Percentiles rank a stretch among this genome's conserved stretches.
These are phyloP conservation scores for Rhaphigaster nebulosa DNA, from an alignment of 2,888 invertebrate genomes.

Conservation along the genomic window DNA sequence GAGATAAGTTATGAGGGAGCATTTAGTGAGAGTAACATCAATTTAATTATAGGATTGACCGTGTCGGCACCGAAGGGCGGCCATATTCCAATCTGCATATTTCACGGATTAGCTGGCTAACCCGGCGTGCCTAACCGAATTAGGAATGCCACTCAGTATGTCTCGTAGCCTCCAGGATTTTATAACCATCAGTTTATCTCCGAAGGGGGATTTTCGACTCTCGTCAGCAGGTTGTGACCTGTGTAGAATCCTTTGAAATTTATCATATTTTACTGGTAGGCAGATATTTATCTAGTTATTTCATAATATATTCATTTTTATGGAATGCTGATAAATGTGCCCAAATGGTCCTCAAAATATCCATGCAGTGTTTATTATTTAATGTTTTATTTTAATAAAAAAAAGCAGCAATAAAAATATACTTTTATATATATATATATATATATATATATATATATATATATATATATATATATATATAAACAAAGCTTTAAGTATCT, in stretches of 20 bases:
- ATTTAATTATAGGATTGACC: slow-evolving; percentile 45
- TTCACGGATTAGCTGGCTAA: slow-evolving; percentile 54
- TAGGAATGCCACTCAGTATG: not conserved
- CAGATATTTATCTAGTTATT: not conserved
- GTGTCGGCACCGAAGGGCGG: slow-evolving; percentile 1
- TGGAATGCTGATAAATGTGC: not conserved
- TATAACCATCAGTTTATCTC: not conserved
- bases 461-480: too few species aligned
- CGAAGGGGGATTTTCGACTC: not conserved
- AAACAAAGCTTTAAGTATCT: too few species aligned
- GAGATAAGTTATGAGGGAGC: slow-evolving; percentile 3
- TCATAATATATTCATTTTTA: not conserved
- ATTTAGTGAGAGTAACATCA: slow-evolving; percentile 49
- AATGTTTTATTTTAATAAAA: too few species aligned
- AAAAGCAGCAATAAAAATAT: too few species aligned
- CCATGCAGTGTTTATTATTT: too few species aligned
- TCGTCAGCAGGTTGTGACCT: slow-evolving; percentile 27
- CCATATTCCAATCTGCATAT: slow-evolving; percentile 50
- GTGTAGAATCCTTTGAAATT: not conserved
- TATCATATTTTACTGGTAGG: not conserved
- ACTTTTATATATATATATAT: too few species aligned
- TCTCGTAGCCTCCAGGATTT: not conserved
- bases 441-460: too few species aligned
- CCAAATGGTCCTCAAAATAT: too few species aligned
- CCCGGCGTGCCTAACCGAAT: slow-evolving; percentile 28